Base-by-base conservation (phyloP, 37 sponge, comb jelly and placozoan genomes). In the Ianthella basta region DNA sequence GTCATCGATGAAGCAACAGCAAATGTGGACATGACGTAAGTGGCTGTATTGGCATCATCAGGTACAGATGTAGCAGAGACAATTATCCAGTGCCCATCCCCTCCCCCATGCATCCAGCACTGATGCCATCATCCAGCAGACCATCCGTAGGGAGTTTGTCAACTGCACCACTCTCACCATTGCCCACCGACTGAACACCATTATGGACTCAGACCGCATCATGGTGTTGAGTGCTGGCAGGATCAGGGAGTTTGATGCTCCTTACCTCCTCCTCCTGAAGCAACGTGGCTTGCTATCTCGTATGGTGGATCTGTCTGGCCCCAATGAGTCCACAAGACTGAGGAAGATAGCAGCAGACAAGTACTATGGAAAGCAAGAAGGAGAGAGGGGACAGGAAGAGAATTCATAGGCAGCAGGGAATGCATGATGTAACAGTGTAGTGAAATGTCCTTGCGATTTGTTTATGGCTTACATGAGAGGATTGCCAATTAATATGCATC, bases 151-250 rank as follows among this genome's bases (percentile, higher is more conserved):
- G n/a, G 55, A 82, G 77, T 96, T 96, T 61, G 30, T 59, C 23
- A 84, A 91, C 34, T 89, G 94, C 39, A 96, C 97, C 0, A 85
- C 94, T 15, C 79, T 96, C 20, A 91, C 94, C 59, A 91, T 96
- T 44, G 97, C 97, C 53, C 97, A 96, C 53, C 89, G 97, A 16
- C 74, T 96, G 27, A 86, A 96, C 77, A 96, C 97, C n/a, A 89
- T 96, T 44, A 96, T 96, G 89, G 97, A 96, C 55, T 87, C 82
- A 54, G 90, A 91, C 68, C 86, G 83, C 59, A 82, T 95, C 56
- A 54, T 95, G 90, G 95, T 91, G 21, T 35, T 91, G 60, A 67
- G 83, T 15, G 70, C 1, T 23, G 91, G 91, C 25, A 56, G 59
- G 54, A 15, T 91, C 2, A 70, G 44, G 50, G 91, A 91, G 39